phyloP scores from a whole-genome alignment of 2,797 vertebrate species.

The Rhinoraja longicauda region DNA sequence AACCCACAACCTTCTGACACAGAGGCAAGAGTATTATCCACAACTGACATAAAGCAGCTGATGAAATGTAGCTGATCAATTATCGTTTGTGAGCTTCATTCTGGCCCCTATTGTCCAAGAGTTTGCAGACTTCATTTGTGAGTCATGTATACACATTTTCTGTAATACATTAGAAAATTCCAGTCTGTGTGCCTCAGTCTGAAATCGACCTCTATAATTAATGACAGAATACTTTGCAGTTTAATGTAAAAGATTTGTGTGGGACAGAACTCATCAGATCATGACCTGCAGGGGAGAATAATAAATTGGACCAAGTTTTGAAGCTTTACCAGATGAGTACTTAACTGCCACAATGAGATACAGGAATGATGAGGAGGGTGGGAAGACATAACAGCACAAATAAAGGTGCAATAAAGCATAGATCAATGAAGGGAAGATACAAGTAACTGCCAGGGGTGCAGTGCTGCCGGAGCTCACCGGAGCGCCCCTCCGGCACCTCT shows the following conservation, averaged over 20 bases:
- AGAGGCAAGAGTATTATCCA: too few species aligned
- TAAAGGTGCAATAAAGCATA: neutral
- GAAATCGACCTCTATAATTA: slow-evolving; percentile 1
- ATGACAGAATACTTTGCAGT: neutral
- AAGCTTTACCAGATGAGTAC: neutral
- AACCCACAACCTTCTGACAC: too few species aligned
- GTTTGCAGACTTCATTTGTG: slow-evolving; percentile 16
- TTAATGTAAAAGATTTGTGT: neutral
- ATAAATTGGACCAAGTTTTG: neutral
- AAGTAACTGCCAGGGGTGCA: neutral
- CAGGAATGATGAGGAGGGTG: too few species aligned
- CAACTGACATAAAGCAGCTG: neutral
- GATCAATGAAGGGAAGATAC: neutral
- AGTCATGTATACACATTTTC: slow-evolving; percentile 7
- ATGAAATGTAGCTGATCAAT: neutral
- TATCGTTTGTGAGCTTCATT: neutral
- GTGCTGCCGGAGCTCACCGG: too few species aligned
- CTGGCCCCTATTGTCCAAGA: slow-evolving; percentile 1
- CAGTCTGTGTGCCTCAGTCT: neutral
- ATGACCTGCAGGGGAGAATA: neutral
- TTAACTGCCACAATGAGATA: neutral
- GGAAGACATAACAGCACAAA: neutral
- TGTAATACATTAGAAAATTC: neutral
- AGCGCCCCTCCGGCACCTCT: too few species aligned
- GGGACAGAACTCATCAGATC: slow-evolving; percentile 2